Evolutionary conservation across 2,888 invertebrate species (phyloP).

Genomic region (Apoda limacodes): DNA sequence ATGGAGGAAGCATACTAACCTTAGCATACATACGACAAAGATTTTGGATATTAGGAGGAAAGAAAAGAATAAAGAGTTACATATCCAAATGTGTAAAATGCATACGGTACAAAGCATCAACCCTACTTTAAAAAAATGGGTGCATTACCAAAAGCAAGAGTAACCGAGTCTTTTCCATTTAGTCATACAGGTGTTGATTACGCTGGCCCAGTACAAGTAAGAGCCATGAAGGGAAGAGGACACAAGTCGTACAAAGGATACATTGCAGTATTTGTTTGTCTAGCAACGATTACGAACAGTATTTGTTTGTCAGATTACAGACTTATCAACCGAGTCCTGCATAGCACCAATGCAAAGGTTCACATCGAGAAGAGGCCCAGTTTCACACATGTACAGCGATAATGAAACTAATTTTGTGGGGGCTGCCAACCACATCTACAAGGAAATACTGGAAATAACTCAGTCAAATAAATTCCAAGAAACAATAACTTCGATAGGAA

Average conservation of each 20-base stretch:
- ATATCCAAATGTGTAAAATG: too few relatives aligned
- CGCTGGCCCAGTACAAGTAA: too few relatives aligned
- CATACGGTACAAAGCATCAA: too few relatives aligned
- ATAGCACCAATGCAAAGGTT: constrained; percentile 2
- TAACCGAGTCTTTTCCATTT: too few relatives aligned
- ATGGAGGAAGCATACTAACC: too few relatives aligned
- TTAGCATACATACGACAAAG: too few relatives aligned
- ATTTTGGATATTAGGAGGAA: too few relatives aligned
- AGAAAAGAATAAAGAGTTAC: too few relatives aligned
- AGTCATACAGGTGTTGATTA: too few relatives aligned
- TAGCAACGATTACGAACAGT: constrained; percentile 9
- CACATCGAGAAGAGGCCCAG: constrained; percentile 2
- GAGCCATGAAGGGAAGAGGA: too few relatives aligned
- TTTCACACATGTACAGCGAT: constrained; percentile 4
- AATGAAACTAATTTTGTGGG: constrained; percentile 3
- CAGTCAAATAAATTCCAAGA: constrained; percentile 3
- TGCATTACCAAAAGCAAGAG: too few relatives aligned
- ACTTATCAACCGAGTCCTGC: constrained; percentile 3
- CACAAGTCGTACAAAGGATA: constrained; percentile 9
- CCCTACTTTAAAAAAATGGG: too few relatives aligned
- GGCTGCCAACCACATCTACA: not conserved
- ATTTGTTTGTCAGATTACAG: not conserved
- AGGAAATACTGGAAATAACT: constrained; percentile 2
- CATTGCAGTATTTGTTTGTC: constrained; percentile 8
- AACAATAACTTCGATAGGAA: constrained; percentile 3